Conservation (phyloP, 2,888 invertebrate genomes). For the Siphlonurus alternatus region DNA sequence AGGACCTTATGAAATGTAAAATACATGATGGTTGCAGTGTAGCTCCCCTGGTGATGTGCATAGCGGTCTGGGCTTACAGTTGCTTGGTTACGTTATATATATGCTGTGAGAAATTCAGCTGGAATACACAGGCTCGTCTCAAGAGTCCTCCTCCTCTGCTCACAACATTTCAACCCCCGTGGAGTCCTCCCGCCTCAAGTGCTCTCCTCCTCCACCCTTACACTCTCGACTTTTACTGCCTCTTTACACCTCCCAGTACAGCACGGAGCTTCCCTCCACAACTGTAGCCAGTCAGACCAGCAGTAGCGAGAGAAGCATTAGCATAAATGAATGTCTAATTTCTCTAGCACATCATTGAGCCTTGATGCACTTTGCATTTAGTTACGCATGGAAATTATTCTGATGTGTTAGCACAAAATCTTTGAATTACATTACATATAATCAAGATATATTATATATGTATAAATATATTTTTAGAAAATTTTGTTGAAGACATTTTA, state of each 20-base stretch:
- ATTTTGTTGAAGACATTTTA: neutral
- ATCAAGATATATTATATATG: neutral
- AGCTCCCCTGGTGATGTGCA: neutral
- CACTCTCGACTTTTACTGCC: neutral
- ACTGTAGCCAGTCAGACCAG: neutral
- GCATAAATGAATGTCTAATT: conserved; percentile 4
- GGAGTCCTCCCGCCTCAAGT: neutral
- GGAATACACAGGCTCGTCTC: neutral
- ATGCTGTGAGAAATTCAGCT: neutral
- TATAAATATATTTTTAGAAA: neutral
- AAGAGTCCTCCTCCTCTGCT: neutral
- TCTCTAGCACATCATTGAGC: neutral
- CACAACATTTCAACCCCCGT: neutral
- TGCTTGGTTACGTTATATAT: neutral
- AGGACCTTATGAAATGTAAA: too few species aligned
- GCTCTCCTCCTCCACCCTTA: neutral
- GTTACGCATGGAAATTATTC: neutral
- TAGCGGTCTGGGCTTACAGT: neutral
- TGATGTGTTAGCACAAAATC: neutral
- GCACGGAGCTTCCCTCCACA: too few species aligned
- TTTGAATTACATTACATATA: too few species aligned
- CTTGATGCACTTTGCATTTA: conserved; percentile 2
- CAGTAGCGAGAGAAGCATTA: neutral
- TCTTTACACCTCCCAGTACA: conserved; percentile 1
- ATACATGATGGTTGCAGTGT: too few species aligned